A percentile compares a stretch with the other conserved stretches of the same genome.
Conservation (phyloP, 2,888 invertebrate species). For the Dynastes hyllus region DNA sequence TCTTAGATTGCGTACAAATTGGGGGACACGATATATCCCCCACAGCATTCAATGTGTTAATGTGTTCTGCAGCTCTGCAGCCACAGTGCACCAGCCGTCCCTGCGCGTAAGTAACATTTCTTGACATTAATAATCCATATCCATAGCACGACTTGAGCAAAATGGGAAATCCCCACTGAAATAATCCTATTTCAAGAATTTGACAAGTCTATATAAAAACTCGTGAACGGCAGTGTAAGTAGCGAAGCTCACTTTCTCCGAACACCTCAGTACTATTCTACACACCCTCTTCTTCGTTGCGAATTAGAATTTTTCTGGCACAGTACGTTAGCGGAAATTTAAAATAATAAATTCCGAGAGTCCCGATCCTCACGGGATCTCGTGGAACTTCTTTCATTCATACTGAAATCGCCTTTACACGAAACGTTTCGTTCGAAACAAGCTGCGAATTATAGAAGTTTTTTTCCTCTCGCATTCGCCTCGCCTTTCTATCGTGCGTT, state of each 20-base stretch:
- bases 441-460: conserved; percentile 47
- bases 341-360: conserved; percentile 52
- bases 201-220: neutral
- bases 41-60: no score
- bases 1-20: no score
- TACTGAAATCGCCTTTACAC: conserved; percentile 50
- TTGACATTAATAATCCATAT: no score
- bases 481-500: neutral
- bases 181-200: no score
- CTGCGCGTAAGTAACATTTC: no score
- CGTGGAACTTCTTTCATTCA: conserved; percentile 51
- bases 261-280: neutral
- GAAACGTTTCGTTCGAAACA: conserved; percentile 39
- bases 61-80: no score
- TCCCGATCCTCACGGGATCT: conserved; percentile 43
- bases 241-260: neutral
- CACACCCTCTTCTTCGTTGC: neutral
- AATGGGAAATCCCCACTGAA: no score
- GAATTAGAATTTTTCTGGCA: conserved; percentile 47
- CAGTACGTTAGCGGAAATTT: conserved; percentile 50
- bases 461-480: conserved; percentile 20
- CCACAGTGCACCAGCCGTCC: no score
- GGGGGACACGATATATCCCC: no score
- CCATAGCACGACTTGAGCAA: no score
- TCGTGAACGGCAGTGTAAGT: neutral